phyloP scores from a whole-genome alignment of 1,140 invertebrate species.

The Condylostylus longicornis region DNA sequence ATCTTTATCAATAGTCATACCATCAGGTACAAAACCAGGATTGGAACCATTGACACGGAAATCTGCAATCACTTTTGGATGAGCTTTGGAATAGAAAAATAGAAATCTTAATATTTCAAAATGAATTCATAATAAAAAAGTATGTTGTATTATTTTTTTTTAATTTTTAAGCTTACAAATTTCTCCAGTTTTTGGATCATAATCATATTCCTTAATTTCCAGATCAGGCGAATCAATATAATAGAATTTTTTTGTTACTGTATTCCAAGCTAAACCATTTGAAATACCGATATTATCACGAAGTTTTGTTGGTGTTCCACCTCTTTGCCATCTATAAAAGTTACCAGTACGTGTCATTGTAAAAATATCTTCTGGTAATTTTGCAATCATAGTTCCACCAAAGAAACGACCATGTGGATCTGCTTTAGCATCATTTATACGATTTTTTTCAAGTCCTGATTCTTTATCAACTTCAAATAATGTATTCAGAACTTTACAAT shows the following conservation, averaged over 20 bases:
- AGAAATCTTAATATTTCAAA: too few species aligned
- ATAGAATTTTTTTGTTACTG: constrained; percentile 48
- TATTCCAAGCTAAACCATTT: constrained; percentile 65
- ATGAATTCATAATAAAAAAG: too few species aligned
- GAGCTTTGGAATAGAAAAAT: too few species aligned
- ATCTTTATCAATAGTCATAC: constrained; percentile 53
- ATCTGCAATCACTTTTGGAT: constrained; percentile 33
- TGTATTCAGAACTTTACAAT: constrained; percentile 30
- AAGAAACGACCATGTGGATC: constrained; percentile 52
- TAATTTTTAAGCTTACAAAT: too few species aligned
- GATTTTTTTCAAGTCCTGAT: constrained; percentile 33
- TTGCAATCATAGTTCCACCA: constrained; percentile 46
- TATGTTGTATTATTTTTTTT: too few species aligned
- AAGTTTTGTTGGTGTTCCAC: constrained; percentile 39
- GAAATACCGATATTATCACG: constrained; percentile 43
- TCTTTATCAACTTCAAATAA: constrained; percentile 42
- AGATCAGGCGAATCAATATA: constrained; percentile 51
- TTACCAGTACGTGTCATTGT: constrained; percentile 34
- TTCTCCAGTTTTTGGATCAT: constrained; percentile 44
- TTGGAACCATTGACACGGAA: constrained; percentile 33
- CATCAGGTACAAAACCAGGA: constrained; percentile 40
- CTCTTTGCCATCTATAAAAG: constrained; percentile 33
- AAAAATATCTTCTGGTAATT: neutral
- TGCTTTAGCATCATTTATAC: constrained; percentile 73
- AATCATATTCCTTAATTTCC: constrained; percentile 51